These are phyloP conservation scores for Orchesella cincta DNA, from an alignment of 1,140 invertebrate genomes.

Conservation along the genomic window DNA sequence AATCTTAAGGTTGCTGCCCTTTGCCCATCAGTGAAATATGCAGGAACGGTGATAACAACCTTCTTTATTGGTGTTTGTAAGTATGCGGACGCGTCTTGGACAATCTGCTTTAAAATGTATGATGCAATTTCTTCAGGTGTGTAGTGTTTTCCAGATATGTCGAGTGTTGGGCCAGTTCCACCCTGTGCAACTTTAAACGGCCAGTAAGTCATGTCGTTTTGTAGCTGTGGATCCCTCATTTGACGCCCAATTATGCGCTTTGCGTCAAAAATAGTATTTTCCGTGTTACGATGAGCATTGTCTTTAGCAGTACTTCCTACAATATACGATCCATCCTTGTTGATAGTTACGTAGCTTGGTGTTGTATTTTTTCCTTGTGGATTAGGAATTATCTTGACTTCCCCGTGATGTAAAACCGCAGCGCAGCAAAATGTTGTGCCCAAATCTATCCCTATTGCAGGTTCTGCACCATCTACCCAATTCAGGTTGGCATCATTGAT, in stretches of 20 bases:
- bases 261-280: constrained; percentile 89
- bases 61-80: background rate
- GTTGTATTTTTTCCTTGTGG: constrained; percentile 98
- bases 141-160: constrained; percentile 28
- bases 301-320: constrained; percentile 98
- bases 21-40: constrained; percentile 54
- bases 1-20: constrained; percentile 52
- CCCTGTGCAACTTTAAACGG: constrained; percentile 60
- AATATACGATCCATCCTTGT: constrained; percentile 88
- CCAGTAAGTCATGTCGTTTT: constrained; percentile 62
- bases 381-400: constrained; percentile 97
- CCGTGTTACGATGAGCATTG: constrained; percentile 94
- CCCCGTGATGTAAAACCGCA: constrained; percentile 59
- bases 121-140: background rate
- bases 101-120: constrained; percentile 60
- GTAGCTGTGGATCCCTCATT: constrained; percentile 61
- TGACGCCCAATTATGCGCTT: constrained; percentile 64
- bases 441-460: background rate
- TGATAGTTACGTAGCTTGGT: constrained; percentile 96
- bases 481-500: background rate
- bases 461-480: too few species aligned
- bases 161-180: constrained; percentile 56
- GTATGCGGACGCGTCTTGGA: constrained; percentile 50
- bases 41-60: constrained; percentile 22
- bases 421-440: background rate